Evolutionary conservation across 2,113 vertebrate species (phyloP).

Genomic region (Puffinus mauretanicus): DNA sequence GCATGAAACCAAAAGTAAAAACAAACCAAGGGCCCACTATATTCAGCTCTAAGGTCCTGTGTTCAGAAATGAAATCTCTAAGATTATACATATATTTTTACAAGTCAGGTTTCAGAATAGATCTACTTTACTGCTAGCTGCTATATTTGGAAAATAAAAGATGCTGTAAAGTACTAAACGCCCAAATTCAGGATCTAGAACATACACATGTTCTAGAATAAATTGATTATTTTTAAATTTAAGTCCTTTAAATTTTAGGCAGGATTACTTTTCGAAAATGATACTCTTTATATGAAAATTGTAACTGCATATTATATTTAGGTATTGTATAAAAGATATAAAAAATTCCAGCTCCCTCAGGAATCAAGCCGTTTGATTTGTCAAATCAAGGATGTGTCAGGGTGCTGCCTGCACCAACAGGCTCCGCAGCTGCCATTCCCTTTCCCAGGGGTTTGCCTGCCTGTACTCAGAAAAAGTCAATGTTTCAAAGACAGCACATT

Average conservation of each 20-base stretch:
- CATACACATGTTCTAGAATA: not conserved
- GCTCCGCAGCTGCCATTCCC: not conserved
- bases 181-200: not conserved
- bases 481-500: not conserved
- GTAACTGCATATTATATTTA: not conserved
- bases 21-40: not conserved
- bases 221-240: not conserved
- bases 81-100: not conserved
- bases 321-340: not conserved
- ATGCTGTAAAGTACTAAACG: not conserved
- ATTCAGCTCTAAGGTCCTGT: not conserved
- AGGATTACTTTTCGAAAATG: not conserved
- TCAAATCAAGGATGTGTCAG: not conserved
- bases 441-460: not conserved
- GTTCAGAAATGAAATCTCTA: not conserved
- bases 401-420: not conserved
- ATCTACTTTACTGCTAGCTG: not conserved
- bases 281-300: not conserved
- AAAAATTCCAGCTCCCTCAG: not conserved
- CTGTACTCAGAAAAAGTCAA: not conserved
- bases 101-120: not conserved
- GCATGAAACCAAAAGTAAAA: not conserved
- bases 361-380: not conserved
- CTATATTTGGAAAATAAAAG: not conserved
- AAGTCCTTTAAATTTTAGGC: not conserved